A percentile compares a stretch with the other conserved stretches of the same genome.
phyloP scores from a whole-genome alignment of 2,888 invertebrate species.

The Bedellia somnulentella region DNA sequence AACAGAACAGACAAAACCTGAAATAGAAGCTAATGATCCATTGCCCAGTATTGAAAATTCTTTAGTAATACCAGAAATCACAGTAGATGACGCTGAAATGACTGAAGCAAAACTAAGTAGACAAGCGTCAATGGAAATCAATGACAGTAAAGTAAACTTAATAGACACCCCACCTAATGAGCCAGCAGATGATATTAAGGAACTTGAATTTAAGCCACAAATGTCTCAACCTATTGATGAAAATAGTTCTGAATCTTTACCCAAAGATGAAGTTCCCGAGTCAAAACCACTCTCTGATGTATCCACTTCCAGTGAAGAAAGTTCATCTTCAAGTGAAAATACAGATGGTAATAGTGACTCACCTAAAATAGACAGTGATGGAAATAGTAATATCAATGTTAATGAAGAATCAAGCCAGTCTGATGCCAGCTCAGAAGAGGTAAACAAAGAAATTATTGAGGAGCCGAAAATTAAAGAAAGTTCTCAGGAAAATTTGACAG shows the following conservation, averaged over 20 bases:
- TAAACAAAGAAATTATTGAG: constrained; percentile 6
- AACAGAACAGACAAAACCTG: constrained; percentile 18
- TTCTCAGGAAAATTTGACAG: constrained; percentile 13
- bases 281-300: constrained; percentile 34
- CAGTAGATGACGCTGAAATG: constrained; percentile 45
- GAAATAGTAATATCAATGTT: constrained; percentile 19
- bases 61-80: constrained; percentile 42
- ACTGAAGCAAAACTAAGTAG: constrained; percentile 35
- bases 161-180: constrained; percentile 10
- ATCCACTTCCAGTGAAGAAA: constrained; percentile 44
- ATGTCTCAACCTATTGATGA: constrained; percentile 23
- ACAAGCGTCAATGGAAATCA: constrained; percentile 17
- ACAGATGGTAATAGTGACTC: constrained; percentile 49
- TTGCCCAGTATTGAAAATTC: constrained; percentile 10
- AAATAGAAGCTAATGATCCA: constrained; percentile 14
- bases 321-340: constrained; percentile 48
- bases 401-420: constrained; percentile 27
- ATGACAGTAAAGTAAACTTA: constrained; percentile 1
- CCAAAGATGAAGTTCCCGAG: constrained; percentile 35
- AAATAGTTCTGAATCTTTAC: constrained; percentile 34
- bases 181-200: constrained; percentile 10
- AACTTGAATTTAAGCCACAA: constrained; percentile 16
- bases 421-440: constrained; percentile 15
- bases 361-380: constrained; percentile 34
- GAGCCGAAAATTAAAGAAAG: constrained; percentile 12